Conservation (phyloP, 1,140 invertebrate genomes). For the Zeugodacus cucurbitae region DNA sequence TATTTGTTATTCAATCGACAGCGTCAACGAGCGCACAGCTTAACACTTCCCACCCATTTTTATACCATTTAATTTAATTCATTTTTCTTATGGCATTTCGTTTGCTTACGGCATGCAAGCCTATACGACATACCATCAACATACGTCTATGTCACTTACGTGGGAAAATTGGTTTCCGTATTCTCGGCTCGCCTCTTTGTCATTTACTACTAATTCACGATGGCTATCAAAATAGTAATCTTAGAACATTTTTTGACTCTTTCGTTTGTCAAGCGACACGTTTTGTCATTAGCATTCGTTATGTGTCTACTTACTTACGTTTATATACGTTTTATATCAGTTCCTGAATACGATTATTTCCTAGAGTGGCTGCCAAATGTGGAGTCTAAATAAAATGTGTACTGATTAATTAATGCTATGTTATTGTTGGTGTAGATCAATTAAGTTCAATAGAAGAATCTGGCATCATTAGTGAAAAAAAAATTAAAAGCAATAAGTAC, state of each 20-base stretch:
- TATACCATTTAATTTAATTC: not conserved
- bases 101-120: not conserved
- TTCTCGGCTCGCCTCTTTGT: not conserved
- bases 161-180: slow-evolving; percentile 22
- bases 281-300: not conserved
- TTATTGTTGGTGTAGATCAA: too few relatives aligned
- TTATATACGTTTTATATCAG: not conserved
- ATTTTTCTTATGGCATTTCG: not conserved
- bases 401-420: not conserved
- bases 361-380: not conserved
- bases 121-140: too few relatives aligned
- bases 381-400: not conserved
- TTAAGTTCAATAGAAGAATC: too few relatives aligned
- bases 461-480: too few relatives aligned
- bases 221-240: not conserved
- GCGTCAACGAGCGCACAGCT: not conserved
- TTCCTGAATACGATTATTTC: slow-evolving; percentile 13
- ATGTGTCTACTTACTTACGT: not conserved
- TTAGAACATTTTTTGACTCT: not conserved
- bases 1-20: not conserved
- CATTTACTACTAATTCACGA: not conserved
- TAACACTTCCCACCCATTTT: not conserved
- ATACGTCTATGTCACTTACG: not conserved
- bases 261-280: not conserved
- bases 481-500: too few relatives aligned